Evolutionary conservation across 2,113 vertebrate species (phyloP).

Genomic region (Pantherophis guttatus): DNA sequence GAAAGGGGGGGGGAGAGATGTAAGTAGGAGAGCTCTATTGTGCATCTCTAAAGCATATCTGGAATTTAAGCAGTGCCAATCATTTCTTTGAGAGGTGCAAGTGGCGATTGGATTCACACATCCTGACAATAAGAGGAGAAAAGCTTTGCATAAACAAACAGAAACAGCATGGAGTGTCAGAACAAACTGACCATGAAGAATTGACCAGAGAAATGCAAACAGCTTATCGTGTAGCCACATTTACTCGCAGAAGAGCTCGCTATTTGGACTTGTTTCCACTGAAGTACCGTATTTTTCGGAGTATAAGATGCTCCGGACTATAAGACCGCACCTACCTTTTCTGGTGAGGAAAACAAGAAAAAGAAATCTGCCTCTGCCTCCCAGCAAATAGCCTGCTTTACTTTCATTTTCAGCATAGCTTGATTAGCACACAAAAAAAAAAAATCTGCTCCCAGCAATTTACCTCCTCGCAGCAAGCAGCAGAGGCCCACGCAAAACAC

Average conservation of each 20-base stretch:
- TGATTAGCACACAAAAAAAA: too few species aligned
- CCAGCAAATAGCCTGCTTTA: too few species aligned
- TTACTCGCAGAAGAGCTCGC: neutral
- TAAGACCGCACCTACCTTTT: too few species aligned
- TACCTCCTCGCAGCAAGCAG: too few species aligned
- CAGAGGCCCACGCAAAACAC: too few species aligned
- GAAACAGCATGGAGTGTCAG: slow-evolving; percentile 32
- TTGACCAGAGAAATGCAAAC: neutral
- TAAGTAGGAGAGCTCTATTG: slow-evolving; percentile 54
- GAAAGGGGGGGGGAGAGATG: neutral
- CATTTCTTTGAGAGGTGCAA: slow-evolving; percentile 29
- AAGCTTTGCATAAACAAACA: slow-evolving; percentile 21
- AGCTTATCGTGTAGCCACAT: slow-evolving; percentile 35
- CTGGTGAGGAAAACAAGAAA: too few species aligned
- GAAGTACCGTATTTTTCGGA: neutral
- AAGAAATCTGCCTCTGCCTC: too few species aligned
- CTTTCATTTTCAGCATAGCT: too few species aligned
- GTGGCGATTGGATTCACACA: slow-evolving; percentile 23
- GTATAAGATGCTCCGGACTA: too few species aligned
- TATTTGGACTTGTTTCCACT: neutral
- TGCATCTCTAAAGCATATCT: slow-evolving; percentile 59
- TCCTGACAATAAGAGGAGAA: slow-evolving; percentile 29
- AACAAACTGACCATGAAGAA: slow-evolving; percentile 36
- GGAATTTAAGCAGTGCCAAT: slow-evolving; percentile 54
- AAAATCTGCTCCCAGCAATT: too few species aligned